Evolutionary conservation across 2,888 invertebrate genomes (phyloP), one percentile per base, ranked within the genome.

Genomic region (Hemaris fuciformis): DNA sequence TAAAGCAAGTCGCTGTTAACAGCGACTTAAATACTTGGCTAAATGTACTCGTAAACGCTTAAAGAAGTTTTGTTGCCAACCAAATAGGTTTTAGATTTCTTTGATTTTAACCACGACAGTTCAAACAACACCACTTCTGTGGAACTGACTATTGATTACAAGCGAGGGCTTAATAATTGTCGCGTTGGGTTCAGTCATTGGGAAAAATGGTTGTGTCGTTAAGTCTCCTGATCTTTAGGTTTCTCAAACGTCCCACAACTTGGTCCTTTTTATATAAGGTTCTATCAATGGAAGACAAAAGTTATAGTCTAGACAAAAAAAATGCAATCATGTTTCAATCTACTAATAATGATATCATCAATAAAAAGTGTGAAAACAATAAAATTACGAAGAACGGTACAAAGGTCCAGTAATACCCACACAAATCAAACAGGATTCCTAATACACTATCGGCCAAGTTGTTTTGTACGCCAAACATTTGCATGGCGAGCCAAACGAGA

Each of bases 371-470:
- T 20, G 13, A 5, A 20, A 42, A 42, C 27, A 46, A 64, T 59
- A 41, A 64, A 61, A 60, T 57, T 27, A 57, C 57, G 15, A 38
- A 43, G 69, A 72, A 72, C 69, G 71, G 71, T 75, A 74, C 77
- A 76, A 79, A 79, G 73, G 68, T 76, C 75, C 75, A 74, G 86
- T 84, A 87, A 87, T 88, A 84, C 88, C 87, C 85, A 89, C 89
- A 89, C 89, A 89, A 87, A 87, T 86, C 89, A 86, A 86, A 85
- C 87, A 85, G 87, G 84, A 87, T 85, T 85, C 85, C 84, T 75
- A 85, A 84, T 84, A 81, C 84, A 85, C 81, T 87, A 84, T 86
- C 87, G 78, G 76, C 72, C 81, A 78, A 77, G 77, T 72, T 71
- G 80, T 73, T 80, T 77, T 81, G 80, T 83, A 81, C 81, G 76